Base-by-base conservation (phyloP, 2,797 vertebrate species). In the Coregonus suidteri region DNA sequence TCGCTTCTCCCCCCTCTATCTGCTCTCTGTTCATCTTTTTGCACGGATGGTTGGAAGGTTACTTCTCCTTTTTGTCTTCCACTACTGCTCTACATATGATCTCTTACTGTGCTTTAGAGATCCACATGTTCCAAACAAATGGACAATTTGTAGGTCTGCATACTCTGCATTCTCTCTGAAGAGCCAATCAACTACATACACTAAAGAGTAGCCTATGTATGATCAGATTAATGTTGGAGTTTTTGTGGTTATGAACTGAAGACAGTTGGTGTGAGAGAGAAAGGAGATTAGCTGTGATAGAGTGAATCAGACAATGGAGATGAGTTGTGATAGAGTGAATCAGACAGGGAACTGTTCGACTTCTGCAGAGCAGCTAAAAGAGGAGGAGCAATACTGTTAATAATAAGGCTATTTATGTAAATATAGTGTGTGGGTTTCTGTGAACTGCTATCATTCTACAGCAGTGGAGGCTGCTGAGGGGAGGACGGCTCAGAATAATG, bases 331-430 rank as follows among this genome's bases (percentile, higher is more conserved):
- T 84, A 34, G 72, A 85, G 77, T 77, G 53, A 81, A 73, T 72
- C 56, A 72, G 77, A 88, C 64, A 47, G 31, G 91, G 92, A 93
- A 93, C 85, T 87, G 74, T 85, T 9, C 78, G 68, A 90, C 89
- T 91, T 92, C 91, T 92, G 88, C 88, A 89, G 88, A 2, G 66
- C 41, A 73, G 85, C 82, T 47, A 79, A 77, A 84, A 78, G 41
- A 80, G 62, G 70, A 9, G 18, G 52, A 16, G 30, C 47, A 75
- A 51, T 67, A 6, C 20, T 68, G 11, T 62, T 65, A n/a, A 20
- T 53, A 75, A 47, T 47, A 47, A 11, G 35, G 56, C 16, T 18
- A 62, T 20, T 62, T 62, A 5, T n/a, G 56, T 16, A 59, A 59
- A 20, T 20, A 59, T 6, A n/a, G 56, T 59, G 56, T 59, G 56